Evolutionary conservation across 2,113 vertebrate species (phyloP), one percentile per base, ranked within the genome.

Genomic region (Noturus placidus): DNA sequence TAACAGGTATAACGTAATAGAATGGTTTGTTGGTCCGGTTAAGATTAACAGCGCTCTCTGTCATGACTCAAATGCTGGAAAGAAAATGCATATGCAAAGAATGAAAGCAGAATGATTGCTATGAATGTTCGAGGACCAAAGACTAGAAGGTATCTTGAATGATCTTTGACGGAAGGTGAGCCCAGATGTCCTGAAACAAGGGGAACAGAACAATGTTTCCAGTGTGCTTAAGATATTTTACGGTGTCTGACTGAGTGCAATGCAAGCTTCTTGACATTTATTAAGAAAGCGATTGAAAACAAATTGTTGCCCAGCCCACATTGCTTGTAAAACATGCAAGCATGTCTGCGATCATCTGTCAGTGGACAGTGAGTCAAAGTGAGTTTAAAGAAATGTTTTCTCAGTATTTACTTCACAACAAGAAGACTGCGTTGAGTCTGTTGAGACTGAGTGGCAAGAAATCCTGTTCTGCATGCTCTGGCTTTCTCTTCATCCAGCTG

Each of bases 101-200:
- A 86, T 27, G 20, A 74, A 85, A 74, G 87, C 87, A 38, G 87
- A 63, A 82, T 88, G 77, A 88, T 88, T 14, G 46, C 87, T 20
- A 82, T 88, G 22, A 86, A 81, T 74, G 77, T 76, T 72, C 30
- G n/a, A 30, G 63, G 54, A 59, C 8, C 35, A 42, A 69, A 69
- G 30, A 14, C 4, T n/a, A 4, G 2, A 38, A 22, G 19, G 35
- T 22, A 74, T 22, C 7, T 74, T 74, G 35, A 11, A 11, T 72
- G 19, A 38, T 72, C 33, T 72, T 72, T 0, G 2, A 38, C 3
- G 1, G 3, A 61, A 52, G 56, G 25, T 54, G 82, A 78, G 56
- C 35, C 54, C 25, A 57, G 84, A 7, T 88, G n/a, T 63, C 79
- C 81, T 74, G 35, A 46, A 79, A 80, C 50, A 57, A 20, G n/a